Evolutionary conservation across 2,888 invertebrate species (phyloP).

Genomic region (Pycnomerus fuliginosus): DNA sequence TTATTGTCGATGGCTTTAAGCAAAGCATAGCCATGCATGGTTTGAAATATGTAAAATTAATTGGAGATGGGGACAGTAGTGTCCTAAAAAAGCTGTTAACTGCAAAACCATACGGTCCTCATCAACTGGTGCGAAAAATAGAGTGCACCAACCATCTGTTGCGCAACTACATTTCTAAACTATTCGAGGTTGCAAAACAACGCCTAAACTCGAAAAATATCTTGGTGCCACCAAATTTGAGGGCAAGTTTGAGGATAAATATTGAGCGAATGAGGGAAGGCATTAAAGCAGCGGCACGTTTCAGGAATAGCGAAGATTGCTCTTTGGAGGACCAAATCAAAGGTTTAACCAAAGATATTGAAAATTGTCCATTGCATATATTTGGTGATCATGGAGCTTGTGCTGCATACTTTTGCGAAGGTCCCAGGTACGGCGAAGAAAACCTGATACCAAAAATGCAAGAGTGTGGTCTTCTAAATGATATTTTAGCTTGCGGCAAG

Average conservation of each 20-base stretch:
- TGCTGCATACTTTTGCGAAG: slow-evolving; percentile 1
- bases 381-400: slow-evolving; percentile 2
- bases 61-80: slow-evolving; percentile 19
- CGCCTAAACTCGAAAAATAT: background rate
- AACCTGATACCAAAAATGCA: slow-evolving; percentile 1
- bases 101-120: background rate
- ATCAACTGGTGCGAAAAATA: background rate
- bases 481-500: background rate
- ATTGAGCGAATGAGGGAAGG: background rate
- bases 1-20: slow-evolving; percentile 24
- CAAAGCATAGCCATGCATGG: slow-evolving; percentile 17
- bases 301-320: background rate
- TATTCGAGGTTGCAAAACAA: slow-evolving; percentile 5
- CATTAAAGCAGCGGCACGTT: slow-evolving; percentile 2
- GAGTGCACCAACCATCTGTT: slow-evolving; percentile 20
- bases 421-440: slow-evolving; percentile 1
- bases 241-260: background rate
- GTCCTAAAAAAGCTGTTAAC: slow-evolving; percentile 9
- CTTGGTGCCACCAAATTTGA: background rate
- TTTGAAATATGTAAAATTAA: slow-evolving; percentile 21
- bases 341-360: slow-evolving; percentile 1
- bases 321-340: background rate
- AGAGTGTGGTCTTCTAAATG: slow-evolving; percentile 1
- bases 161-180: slow-evolving; percentile 17
- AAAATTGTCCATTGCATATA: slow-evolving; percentile 4